Evolutionary conservation across 2,113 vertebrate species (phyloP).

Genomic region (Oryzias curvinotus): DNA sequence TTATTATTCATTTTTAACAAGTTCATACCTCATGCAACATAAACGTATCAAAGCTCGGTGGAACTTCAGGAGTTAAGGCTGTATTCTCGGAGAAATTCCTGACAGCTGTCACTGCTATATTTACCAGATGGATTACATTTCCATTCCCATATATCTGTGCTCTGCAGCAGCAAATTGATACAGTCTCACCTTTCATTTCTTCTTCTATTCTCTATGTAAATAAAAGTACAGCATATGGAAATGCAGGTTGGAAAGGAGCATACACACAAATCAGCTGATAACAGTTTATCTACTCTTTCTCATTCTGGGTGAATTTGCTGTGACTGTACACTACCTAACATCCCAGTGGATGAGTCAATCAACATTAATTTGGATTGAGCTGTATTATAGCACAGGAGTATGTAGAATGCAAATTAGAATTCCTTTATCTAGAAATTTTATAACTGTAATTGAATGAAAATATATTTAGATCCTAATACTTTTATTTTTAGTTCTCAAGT

Average conservation of each 20-base stretch:
- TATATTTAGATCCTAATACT: too few relatives aligned
- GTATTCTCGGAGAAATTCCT: slow-evolving; percentile 6
- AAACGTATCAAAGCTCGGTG: too few relatives aligned
- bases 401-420: too few relatives aligned
- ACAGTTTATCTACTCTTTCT: neutral
- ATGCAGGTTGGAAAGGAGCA: neutral
- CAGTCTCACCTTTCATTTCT: neutral
- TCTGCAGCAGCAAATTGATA: neutral
- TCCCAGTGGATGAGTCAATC: too few relatives aligned
- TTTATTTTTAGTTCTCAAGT: too few relatives aligned
- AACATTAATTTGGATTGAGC: too few relatives aligned
- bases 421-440: too few relatives aligned
- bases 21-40: too few relatives aligned
- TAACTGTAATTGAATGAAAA: too few relatives aligned
- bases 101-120: slow-evolving; percentile 4
- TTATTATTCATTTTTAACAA: slow-evolving; percentile 12
- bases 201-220: neutral
- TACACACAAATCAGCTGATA: neutral
- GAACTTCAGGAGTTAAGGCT: neutral
- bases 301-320: neutral
- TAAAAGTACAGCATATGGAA: slow-evolving; percentile 2
- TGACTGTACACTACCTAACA: too few relatives aligned
- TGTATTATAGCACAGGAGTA: too few relatives aligned
- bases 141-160: neutral
- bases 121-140: neutral